These are phyloP conservation scores for Seira musarum DNA, from an alignment of 2,888 invertebrate genomes.

Conservation along the genomic window DNA sequence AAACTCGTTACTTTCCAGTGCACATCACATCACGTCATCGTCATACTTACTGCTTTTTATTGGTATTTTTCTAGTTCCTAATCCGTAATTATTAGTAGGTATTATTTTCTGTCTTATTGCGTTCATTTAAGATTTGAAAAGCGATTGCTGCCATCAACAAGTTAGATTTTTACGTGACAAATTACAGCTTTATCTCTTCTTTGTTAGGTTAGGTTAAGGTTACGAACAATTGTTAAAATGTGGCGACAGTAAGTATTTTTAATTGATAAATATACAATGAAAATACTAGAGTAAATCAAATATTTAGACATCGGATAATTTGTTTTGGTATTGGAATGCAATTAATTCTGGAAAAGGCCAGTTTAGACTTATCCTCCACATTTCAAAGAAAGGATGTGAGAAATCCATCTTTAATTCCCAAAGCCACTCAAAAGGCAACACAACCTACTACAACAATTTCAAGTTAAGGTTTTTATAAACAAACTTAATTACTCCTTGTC, in stretches of 20 bases:
- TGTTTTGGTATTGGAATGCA: too few relatives aligned
- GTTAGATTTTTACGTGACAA: background rate
- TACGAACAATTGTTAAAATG: too few relatives aligned
- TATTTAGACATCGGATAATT: too few relatives aligned
- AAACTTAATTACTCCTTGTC: slow-evolving; percentile 37
- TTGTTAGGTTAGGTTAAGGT: background rate
- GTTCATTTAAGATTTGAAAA: background rate
- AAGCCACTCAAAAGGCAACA: background rate
- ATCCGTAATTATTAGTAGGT: slow-evolving; percentile 12
- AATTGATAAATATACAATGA: too few relatives aligned
- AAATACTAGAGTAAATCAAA: too few relatives aligned
- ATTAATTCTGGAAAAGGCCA: too few relatives aligned
- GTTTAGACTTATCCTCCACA: too few relatives aligned
- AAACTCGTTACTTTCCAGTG: slow-evolving; percentile 52
- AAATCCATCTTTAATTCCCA: too few relatives aligned
- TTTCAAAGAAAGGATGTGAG: too few relatives aligned
- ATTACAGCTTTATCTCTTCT: background rate
- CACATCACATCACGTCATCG: slow-evolving; percentile 4
- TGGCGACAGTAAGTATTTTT: too few relatives aligned
- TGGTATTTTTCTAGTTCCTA: too few relatives aligned
- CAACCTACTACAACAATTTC: background rate
- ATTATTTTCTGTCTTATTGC: slow-evolving; percentile 1
- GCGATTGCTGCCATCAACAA: background rate
- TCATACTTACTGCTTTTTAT: too few relatives aligned
- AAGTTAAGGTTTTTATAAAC: background rate